Evolutionary conservation across 1,140 invertebrate genomes (phyloP).

Genomic region (Drosophila punjabiensis): DNA sequence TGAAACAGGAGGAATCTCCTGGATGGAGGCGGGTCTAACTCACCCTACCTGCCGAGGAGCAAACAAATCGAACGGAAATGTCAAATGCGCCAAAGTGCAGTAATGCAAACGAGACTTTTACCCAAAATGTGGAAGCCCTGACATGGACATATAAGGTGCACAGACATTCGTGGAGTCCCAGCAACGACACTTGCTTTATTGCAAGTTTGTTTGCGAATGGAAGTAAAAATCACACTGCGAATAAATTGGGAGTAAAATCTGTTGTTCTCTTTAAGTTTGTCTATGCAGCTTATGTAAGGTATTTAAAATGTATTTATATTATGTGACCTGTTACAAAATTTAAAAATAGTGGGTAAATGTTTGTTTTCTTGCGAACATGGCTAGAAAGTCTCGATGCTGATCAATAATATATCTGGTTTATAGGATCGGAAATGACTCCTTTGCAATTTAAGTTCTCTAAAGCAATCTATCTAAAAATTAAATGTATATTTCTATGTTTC

Average conservation of each 20-base stretch:
- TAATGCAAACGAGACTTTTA: conserved; percentile 71
- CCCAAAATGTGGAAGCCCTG: conserved; percentile 39
- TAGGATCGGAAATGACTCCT: too few species aligned
- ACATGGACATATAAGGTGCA: conserved; percentile 30
- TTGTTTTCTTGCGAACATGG: too few species aligned
- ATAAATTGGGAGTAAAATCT: neutral
- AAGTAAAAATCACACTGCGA: conserved; percentile 1
- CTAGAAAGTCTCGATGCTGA: too few species aligned
- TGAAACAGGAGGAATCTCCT: neutral
- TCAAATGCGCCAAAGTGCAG: conserved; percentile 82
- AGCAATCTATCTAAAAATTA: too few species aligned
- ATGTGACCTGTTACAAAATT: too few species aligned
- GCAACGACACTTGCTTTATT: conserved; percentile 35
- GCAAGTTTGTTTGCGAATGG: conserved; percentile 22
- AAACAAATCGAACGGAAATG: conserved; percentile 85
- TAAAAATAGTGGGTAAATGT: too few species aligned
- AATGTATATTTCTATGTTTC: too few species aligned
- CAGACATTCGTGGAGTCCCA: conserved; percentile 20
- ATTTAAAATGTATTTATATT: too few species aligned
- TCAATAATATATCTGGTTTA: too few species aligned
- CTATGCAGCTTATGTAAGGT: too few species aligned
- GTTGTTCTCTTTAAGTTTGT: too few species aligned
- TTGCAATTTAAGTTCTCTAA: too few species aligned
- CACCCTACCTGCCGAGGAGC: conserved; percentile 38
- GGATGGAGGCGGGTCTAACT: conserved; percentile 11